Evolutionary conservation across 2,888 invertebrate genomes (phyloP).

Genomic region (Nowickia ferox): DNA sequence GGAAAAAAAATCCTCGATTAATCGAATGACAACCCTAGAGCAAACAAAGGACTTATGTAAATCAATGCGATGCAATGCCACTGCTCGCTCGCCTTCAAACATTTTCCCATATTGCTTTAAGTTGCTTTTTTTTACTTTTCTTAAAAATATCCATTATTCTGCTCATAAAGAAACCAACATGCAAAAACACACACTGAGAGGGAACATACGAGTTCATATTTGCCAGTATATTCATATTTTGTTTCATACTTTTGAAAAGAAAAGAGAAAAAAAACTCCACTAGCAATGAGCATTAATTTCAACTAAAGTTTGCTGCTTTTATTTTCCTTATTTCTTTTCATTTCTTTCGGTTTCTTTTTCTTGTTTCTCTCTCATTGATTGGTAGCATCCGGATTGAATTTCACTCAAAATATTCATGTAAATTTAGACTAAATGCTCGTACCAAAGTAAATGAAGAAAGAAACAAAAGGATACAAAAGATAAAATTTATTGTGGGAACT

Average conservation of each 20-base stretch:
- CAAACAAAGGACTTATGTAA: too few species aligned
- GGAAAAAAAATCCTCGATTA: too few species aligned
- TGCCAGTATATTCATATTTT: slow-evolving; percentile 36
- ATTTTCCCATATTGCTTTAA: slow-evolving; percentile 2
- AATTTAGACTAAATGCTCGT: slow-evolving; percentile 37
- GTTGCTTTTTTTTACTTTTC: neutral
- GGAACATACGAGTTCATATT: neutral
- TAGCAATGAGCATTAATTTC: slow-evolving; percentile 13
- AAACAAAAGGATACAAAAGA: slow-evolving; percentile 52
- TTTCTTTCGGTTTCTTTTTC: neutral
- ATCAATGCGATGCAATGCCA: neutral
- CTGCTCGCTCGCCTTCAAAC: neutral
- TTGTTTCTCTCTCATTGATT: slow-evolving; percentile 33
- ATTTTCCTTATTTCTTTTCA: neutral
- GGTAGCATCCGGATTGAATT: slow-evolving; percentile 64
- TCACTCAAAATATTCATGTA: slow-evolving; percentile 53
- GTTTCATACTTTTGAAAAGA: slow-evolving; percentile 15
- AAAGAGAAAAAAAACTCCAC: slow-evolving; percentile 17
- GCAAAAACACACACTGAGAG: neutral
- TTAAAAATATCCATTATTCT: slow-evolving; percentile 4
- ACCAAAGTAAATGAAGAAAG: neutral
- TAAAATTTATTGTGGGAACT: slow-evolving; percentile 61
- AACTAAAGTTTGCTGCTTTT: slow-evolving; percentile 23
- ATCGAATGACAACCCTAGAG: too few species aligned
- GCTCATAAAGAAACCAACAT: slow-evolving; percentile 3